A percentile compares a stretch with the other conserved stretches of the same genome.
These are phyloP conservation scores for Megalonaias nervosa DNA, from an alignment of 1,140 invertebrate species.

Conservation along the genomic window DNA sequence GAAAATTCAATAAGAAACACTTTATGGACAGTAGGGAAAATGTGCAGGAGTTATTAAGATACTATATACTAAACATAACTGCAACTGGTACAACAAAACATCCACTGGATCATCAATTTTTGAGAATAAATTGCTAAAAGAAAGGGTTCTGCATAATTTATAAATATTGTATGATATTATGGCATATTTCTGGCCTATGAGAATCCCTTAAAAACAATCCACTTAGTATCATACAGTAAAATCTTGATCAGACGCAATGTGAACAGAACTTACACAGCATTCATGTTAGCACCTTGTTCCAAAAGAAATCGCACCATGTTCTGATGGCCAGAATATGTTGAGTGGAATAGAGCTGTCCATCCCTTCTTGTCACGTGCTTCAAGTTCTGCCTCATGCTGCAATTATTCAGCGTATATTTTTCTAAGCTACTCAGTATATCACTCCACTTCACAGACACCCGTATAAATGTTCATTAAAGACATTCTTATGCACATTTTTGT, in stretches of 20 bases:
- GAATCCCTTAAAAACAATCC: not conserved
- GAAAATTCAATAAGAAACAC: too few relatives aligned
- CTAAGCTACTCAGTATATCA: not conserved
- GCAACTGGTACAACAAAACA: too few relatives aligned
- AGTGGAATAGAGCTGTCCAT: conserved; percentile 72
- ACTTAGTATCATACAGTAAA: not conserved
- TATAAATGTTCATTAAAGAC: not conserved
- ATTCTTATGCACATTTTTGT: not conserved
- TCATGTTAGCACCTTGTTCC: conserved; percentile 67
- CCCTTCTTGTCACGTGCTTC: conserved; percentile 67
- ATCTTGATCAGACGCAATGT: not conserved
- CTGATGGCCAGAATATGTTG: conserved; percentile 71
- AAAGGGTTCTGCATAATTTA: too few relatives aligned
- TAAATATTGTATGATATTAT: too few relatives aligned
- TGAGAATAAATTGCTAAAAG: too few relatives aligned
- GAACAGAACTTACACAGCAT: conserved; percentile 63
- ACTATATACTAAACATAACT: too few relatives aligned
- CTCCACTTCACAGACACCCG: not conserved
- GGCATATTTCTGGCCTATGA: not conserved
- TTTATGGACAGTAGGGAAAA: too few relatives aligned
- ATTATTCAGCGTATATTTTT: conserved; percentile 1
- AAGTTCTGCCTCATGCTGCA: conserved; percentile 67
- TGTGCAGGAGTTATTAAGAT: too few relatives aligned
- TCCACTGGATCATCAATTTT: too few relatives aligned
- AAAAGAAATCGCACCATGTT: conserved; percentile 71